Evolutionary conservation across 2,113 vertebrate species (phyloP).

Genomic region (Boleophthalmus pectinirostris): DNA sequence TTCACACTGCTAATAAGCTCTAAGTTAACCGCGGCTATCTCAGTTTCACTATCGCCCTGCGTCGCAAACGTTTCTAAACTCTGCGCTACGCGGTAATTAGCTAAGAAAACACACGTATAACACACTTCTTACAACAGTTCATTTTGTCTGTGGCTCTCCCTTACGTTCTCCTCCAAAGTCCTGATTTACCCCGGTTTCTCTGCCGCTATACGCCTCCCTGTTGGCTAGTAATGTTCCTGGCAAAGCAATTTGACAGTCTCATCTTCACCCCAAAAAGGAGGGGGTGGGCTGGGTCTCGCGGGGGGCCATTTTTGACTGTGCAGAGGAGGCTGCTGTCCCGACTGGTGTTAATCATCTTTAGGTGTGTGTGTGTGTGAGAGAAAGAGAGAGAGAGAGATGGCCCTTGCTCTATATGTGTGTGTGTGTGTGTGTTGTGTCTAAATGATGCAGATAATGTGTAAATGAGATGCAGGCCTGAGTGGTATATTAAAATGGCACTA

Average conservation of each 20-base stretch:
- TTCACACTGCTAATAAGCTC: conserved; percentile 84
- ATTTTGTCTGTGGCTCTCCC: conserved; percentile 52
- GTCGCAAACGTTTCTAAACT: conserved; percentile 58
- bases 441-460: conserved; percentile 90
- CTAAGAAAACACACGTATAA: neutral
- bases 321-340: conserved; percentile 88
- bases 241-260: conserved; percentile 97
- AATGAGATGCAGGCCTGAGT: conserved; percentile 85
- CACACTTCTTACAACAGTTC: conserved; percentile 60
- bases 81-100: conserved; percentile 33
- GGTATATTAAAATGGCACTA: conserved; percentile 86
- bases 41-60: conserved; percentile 33
- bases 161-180: conserved; percentile 30
- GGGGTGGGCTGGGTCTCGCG: conserved; percentile 77
- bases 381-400: conserved; percentile 78
- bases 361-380: conserved; percentile 78
- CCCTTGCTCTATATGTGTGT: conserved; percentile 79
- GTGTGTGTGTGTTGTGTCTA: conserved; percentile 56
- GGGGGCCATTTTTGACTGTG: conserved; percentile 90
- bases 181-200: conserved; percentile 52
- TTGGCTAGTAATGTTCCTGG: conserved; percentile 93
- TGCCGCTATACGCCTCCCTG: conserved; percentile 77
- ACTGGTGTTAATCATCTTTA: conserved; percentile 96
- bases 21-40: conserved; percentile 70
- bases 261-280: conserved; percentile 89